Conservation (phyloP, 2,888 invertebrate genomes). For the Chironomus tentans region DNA sequence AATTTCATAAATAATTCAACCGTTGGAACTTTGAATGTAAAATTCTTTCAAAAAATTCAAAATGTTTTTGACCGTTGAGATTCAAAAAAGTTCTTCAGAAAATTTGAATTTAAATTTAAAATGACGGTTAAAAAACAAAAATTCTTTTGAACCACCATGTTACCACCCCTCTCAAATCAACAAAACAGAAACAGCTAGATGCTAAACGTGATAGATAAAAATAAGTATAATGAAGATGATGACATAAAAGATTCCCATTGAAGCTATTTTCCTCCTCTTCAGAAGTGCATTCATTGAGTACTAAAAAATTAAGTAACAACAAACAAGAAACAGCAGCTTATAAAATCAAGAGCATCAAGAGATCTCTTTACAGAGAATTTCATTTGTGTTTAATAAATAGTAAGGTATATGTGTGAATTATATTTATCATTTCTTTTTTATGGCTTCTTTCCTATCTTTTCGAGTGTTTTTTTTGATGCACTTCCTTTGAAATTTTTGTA, state of each 20-base stretch:
- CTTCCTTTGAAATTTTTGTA: neutral
- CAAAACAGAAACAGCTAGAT: too few species aligned
- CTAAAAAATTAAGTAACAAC: neutral
- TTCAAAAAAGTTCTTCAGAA: too few species aligned
- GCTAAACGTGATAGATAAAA: neutral
- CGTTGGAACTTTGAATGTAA: too few species aligned
- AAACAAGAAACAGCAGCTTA: neutral
- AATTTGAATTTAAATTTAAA: too few species aligned
- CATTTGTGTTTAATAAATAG: neutral
- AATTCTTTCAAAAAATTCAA: too few species aligned
- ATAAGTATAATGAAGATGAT: neutral
- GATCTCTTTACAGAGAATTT: neutral
- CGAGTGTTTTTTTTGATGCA: neutral
- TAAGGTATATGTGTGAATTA: conserved; percentile 3
- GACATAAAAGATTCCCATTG: conserved; percentile 1
- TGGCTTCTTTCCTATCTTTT: neutral
- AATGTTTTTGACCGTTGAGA: too few species aligned
- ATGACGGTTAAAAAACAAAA: too few species aligned
- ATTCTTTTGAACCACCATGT: too few species aligned
- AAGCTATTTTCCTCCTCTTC: neutral
- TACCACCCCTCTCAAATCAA: too few species aligned
- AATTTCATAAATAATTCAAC: too few species aligned
- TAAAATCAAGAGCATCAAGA: neutral
- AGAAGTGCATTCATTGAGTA: neutral
- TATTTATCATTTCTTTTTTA: conserved; percentile 10